Evolutionary conservation across 2,888 invertebrate species (phyloP), one percentile per base, ranked within the genome.

Genomic region (Lasioglossum zephyrum): DNA sequence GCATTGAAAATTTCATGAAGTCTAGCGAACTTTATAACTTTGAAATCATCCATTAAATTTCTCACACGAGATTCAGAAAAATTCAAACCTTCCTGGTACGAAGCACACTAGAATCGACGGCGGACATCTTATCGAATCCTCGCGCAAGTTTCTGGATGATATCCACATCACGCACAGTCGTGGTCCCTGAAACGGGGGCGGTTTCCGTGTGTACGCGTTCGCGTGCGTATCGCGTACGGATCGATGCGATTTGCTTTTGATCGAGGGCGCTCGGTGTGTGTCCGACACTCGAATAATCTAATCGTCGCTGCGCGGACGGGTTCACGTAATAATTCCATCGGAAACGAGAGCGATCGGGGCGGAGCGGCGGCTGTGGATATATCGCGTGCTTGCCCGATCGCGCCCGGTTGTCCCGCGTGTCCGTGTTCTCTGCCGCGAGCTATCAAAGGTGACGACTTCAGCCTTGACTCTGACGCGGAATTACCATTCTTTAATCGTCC

Each of bases 311-410:
- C 66, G 66, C 22, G 66, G 57, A 47, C 41, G 75, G 53, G 49
- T 44, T 73, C 73, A 73, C 81, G 60, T 75, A 81, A 77, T 63
- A 72, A 78, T 86, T 78, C 74, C 72, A 81, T 76, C 78, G n/a
- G n/a, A 66, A 76, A 77, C 74, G 74, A 53, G 75, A 83, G 75
- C 84, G 70, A 73, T 41, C 73, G 39, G 66, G 39, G 8, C 36
- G 6, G 53, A 2, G 47, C 47, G 16, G 8, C 36, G 16, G 53
- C 22, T 22, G 22, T 53, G 53, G 53, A 22, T 53, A 39, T 39
- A 69, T 69, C 69, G 69, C 69, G 69, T 69, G 69, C 4, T 53
- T 5, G 66, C 16, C 53, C 22, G 36, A 78, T 72, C 44, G 73
- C 73, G 82, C 72, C 49, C 63, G 53, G 66, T 77, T 39, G 74